Conservation (phyloP, 2,797 vertebrate genomes). For the Chiloscyllium punctatum region DNA sequence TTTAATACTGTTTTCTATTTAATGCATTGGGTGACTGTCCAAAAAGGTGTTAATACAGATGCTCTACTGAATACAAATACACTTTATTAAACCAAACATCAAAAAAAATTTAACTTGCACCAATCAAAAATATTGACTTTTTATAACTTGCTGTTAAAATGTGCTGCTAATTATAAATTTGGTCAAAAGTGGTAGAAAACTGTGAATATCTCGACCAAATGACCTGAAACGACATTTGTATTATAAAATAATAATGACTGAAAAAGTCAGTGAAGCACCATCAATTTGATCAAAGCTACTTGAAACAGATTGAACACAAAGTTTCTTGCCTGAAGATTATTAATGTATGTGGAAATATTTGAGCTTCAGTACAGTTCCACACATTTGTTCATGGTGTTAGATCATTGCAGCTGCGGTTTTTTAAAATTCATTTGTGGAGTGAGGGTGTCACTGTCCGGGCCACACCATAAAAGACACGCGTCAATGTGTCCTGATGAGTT, state of each 20-base stretch:
- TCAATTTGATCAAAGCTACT: background rate
- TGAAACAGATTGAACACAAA: background rate
- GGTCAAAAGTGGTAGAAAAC: background rate
- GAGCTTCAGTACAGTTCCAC: background rate
- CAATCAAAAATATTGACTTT: background rate
- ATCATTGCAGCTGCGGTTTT: background rate
- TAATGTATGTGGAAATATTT: background rate
- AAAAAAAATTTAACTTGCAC: background rate
- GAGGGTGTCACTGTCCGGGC: no score
- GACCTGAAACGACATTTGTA: background rate
- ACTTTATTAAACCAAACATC: background rate
- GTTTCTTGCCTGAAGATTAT: background rate
- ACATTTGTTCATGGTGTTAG: background rate
- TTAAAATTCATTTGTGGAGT: no score
- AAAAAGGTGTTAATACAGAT: background rate
- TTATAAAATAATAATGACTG: background rate
- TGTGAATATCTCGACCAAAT: background rate
- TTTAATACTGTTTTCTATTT: background rate
- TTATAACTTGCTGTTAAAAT: background rate
- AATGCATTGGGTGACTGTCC: background rate
- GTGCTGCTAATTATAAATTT: background rate
- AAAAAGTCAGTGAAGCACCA: background rate
- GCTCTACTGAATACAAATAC: background rate
- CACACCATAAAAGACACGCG: no score
- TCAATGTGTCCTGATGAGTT: no score